These are phyloP conservation scores for Lasius platythorax DNA, from an alignment of 2,888 invertebrate species.

Conservation along the genomic window DNA sequence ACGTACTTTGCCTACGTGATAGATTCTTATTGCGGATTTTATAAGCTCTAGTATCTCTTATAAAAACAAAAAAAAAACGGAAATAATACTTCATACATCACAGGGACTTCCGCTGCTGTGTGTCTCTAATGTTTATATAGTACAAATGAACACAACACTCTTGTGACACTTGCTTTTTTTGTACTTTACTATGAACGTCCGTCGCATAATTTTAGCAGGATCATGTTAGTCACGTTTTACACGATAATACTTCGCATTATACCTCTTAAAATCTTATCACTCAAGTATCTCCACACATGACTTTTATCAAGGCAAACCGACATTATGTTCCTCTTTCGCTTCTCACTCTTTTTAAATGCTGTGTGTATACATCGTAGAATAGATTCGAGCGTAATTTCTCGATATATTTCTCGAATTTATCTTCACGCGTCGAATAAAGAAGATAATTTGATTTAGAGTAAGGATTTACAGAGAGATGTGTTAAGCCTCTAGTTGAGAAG, in stretches of 20 bases:
- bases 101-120: conserved; percentile 49
- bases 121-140: conserved; percentile 75
- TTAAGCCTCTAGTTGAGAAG: neutral
- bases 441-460: conserved; percentile 36
- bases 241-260: conserved; percentile 42
- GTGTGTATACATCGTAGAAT: conserved; percentile 41
- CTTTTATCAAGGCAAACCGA: conserved; percentile 22
- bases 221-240: conserved; percentile 49
- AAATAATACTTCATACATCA: conserved; percentile 48
- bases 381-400: conserved; percentile 21
- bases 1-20: conserved; percentile 24
- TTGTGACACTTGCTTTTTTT: conserved; percentile 59
- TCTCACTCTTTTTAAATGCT: conserved; percentile 34
- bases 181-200: conserved; percentile 59
- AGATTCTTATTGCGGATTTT: conserved; percentile 5
- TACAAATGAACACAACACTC: conserved; percentile 73
- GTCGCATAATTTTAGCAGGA: conserved; percentile 63
- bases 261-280: conserved; percentile 31
- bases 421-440: neutral
- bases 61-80: neutral
- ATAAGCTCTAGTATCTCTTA: conserved; percentile 25
- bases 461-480: conserved; percentile 10
- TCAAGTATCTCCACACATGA: conserved; percentile 14
- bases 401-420: conserved; percentile 8
- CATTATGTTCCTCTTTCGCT: conserved; percentile 46